phyloP scores from a whole-genome alignment of 2,797 vertebrate species.

The Champsocephalus esox region DNA sequence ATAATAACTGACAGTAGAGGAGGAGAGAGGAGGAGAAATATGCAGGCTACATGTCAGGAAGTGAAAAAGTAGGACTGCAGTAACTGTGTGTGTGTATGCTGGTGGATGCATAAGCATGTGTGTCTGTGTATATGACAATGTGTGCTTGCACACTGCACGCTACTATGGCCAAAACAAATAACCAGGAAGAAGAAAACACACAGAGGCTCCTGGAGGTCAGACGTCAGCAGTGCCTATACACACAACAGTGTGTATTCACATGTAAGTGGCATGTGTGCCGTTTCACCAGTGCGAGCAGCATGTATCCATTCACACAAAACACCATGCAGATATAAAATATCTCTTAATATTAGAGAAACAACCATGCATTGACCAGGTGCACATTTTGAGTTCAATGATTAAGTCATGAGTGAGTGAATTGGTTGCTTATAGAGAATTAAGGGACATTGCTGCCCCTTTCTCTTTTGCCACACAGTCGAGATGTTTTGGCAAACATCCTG shows the following conservation, averaged over 20 bases:
- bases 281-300: slow-evolving; percentile 53
- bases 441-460: neutral
- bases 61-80: slow-evolving; percentile 2
- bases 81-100: no score
- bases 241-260: slow-evolving; percentile 77
- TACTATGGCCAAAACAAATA: slow-evolving; percentile 71
- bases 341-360: neutral
- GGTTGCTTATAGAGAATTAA: slow-evolving; percentile 7
- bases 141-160: slow-evolving; percentile 71
- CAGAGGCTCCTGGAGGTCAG: slow-evolving; percentile 63
- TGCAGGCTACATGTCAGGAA: neutral
- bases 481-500: slow-evolving; percentile 53
- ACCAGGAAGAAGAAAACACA: slow-evolving; percentile 66
- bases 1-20: neutral
- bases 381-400: slow-evolving; percentile 6
- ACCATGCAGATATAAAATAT: slow-evolving; percentile 13
- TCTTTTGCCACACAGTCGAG: slow-evolving; percentile 37
- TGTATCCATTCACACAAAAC: slow-evolving; percentile 55
- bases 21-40: neutral
- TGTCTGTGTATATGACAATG: slow-evolving; percentile 61
- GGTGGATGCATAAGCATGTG: slow-evolving; percentile 1
- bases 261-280: slow-evolving; percentile 75
- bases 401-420: slow-evolving; percentile 22
- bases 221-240: slow-evolving; percentile 72
- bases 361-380: neutral